phyloP scores from a whole-genome alignment of 2,113 vertebrate species.

The Bucco capensis region DNA sequence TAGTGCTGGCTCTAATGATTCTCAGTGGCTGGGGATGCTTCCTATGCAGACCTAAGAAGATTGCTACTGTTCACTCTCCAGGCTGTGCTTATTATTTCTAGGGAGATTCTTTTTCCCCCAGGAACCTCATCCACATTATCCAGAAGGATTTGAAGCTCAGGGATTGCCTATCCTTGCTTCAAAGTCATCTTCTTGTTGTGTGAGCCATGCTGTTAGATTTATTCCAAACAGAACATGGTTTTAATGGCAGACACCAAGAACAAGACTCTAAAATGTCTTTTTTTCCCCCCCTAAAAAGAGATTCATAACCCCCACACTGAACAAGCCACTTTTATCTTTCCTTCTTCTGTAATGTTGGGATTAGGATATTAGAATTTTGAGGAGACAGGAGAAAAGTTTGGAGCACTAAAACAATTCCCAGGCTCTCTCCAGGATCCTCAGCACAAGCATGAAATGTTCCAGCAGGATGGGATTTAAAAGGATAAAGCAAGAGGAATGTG shows the following conservation, averaged over 20 bases:
- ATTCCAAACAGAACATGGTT: not conserved
- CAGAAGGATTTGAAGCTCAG: conserved; percentile 26
- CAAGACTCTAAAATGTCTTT: not conserved
- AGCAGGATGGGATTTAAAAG: not conserved
- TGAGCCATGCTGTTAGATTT: not conserved
- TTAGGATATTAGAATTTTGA: not conserved
- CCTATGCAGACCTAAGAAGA: not conserved
- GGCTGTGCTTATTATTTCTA: not conserved
- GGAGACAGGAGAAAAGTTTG: not conserved
- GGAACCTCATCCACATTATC: conserved; percentile 20
- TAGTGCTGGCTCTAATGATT: not conserved
- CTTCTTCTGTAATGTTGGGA: not conserved
- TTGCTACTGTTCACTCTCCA: not conserved
- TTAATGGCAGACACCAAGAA: not conserved
- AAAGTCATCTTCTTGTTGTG: not conserved
- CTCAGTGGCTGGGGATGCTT: not conserved
- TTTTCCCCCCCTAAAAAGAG: not conserved
- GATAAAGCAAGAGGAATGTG: not conserved
- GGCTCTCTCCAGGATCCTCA: not conserved
- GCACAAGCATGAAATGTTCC: not conserved
- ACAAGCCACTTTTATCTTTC: not conserved
- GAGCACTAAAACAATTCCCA: not conserved
- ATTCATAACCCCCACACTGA: not conserved
- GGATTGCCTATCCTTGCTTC: not conserved
- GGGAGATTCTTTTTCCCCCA: not conserved